Evolutionary conservation across 2,113 vertebrate species (phyloP).

Genomic region (Antechinus flavipes): DNA sequence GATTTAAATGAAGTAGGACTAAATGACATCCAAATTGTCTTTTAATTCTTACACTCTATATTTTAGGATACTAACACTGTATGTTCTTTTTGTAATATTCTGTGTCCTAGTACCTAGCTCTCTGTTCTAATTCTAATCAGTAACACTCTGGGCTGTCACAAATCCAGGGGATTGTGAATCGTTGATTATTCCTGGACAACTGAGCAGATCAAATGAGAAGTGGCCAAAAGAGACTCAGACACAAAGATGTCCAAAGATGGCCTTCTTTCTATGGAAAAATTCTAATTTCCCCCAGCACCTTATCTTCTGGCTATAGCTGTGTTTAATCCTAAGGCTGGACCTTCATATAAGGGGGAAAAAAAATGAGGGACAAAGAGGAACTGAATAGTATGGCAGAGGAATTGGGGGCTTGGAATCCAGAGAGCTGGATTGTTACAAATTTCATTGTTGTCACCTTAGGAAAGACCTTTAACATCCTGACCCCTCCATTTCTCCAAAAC

Average conservation of each 20-base stretch:
- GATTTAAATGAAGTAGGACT: not conserved
- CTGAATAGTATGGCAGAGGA: not conserved
- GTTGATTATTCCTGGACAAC: conserved; percentile 7
- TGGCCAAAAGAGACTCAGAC: not conserved
- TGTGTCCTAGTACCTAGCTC: not conserved
- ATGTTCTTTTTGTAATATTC: not conserved
- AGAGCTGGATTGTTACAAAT: not conserved
- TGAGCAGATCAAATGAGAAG: not conserved
- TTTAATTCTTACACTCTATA: not conserved
- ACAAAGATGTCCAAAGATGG: conserved; percentile 6
- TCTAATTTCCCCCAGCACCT: not conserved
- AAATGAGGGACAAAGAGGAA: not conserved
- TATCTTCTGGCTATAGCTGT: not conserved
- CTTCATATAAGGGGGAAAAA: not conserved
- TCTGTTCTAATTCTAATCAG: not conserved
- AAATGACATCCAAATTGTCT: not conserved
- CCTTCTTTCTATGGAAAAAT: conserved; percentile 15
- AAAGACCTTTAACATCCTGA: not conserved
- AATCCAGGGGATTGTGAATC: not conserved
- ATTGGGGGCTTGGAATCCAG: too few species aligned
- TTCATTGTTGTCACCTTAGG: not conserved
- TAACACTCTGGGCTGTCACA: not conserved
- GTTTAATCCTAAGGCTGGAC: not conserved
- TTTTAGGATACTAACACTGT: not conserved
- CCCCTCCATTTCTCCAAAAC: not conserved